phyloP scores from a whole-genome alignment of 2,113 vertebrate species.

The Amazona guildingii region DNA sequence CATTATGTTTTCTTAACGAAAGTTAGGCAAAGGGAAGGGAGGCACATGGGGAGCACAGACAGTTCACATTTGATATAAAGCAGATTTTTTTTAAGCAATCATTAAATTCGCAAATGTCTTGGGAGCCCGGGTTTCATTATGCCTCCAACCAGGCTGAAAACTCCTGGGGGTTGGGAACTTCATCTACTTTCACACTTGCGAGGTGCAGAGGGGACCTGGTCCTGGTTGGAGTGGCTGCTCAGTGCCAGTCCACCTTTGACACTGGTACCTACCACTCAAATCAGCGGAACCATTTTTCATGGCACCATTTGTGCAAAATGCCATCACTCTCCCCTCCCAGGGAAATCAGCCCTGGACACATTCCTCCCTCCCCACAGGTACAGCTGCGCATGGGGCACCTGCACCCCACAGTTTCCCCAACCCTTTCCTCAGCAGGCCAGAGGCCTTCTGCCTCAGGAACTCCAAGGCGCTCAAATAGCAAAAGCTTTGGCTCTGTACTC shows the following conservation, averaged over 20 bases:
- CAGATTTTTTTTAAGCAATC: not conserved
- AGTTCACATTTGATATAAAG: not conserved
- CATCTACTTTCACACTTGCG: not conserved
- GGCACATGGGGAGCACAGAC: not conserved
- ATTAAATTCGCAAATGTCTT: not conserved
- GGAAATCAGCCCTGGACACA: not conserved
- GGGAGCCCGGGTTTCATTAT: not conserved
- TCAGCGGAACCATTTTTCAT: not conserved
- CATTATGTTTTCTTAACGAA: not conserved
- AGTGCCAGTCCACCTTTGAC: not conserved
- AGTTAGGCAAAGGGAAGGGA: not conserved
- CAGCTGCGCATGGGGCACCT: not conserved
- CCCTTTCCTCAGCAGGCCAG: rapidly evolving
- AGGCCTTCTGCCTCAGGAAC: not conserved
- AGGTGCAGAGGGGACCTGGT: rapidly evolving
- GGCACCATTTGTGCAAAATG: not conserved
- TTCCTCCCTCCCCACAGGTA: rapidly evolving
- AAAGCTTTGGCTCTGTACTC: not conserved
- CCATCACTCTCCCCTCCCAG: not conserved
- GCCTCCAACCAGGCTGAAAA: not conserved
- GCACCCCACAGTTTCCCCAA: not conserved
- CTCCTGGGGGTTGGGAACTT: rapidly evolving
- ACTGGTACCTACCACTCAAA: not conserved
- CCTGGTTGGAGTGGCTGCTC: not conserved
- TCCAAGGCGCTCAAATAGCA: not conserved